Evolutionary conservation across 2,113 vertebrate genomes (phyloP), one percentile per base, ranked within the genome.

Genomic region (Zeus faber): DNA sequence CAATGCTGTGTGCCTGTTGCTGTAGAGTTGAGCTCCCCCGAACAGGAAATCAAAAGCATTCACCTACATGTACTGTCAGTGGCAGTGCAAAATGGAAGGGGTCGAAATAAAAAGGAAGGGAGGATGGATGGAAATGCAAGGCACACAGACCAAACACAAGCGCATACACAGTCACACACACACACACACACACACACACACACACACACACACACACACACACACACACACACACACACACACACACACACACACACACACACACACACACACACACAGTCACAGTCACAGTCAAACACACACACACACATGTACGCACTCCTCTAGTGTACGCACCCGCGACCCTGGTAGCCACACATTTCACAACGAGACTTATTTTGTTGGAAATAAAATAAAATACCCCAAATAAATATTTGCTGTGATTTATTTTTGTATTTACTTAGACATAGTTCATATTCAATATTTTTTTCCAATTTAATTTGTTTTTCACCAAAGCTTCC

Each of bases 11-110:
- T 31, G 56, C 31, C 54, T 65, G 17, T 45, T 59, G 51, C 45
- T 67, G 50, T 67, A 82, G 82, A 84, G 87, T 88, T 75, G 85
- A 88, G 88, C 87, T 87, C 87, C 85, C 73, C 75, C 77, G 75
- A 81, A 82, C 79, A 85, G 13, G 33, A n/a, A 14, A 37, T 69
- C 85, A 68, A 80, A 84, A 83, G 75, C 81, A 86, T 80, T 73
- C 74, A 50, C 44, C 69, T 76, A 80, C 65, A 80, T 76, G 68
- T 65, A 78, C 73, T 79, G 69, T 69, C 74, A 72, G 73, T 80
- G 78, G 78, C 61, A 69, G 85, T 74, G 82, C 79, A 82, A 68
- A 74, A 47, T 70, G 51, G 61, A 70, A 70, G 43, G 66, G 67
- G 67, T 77, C 65, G 78, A 57, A 72, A 74, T 74, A 70, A 65